phyloP scores from a whole-genome alignment of 35 echinoderm and acorn worm genomes.

The Ophioderma brevispina region DNA sequence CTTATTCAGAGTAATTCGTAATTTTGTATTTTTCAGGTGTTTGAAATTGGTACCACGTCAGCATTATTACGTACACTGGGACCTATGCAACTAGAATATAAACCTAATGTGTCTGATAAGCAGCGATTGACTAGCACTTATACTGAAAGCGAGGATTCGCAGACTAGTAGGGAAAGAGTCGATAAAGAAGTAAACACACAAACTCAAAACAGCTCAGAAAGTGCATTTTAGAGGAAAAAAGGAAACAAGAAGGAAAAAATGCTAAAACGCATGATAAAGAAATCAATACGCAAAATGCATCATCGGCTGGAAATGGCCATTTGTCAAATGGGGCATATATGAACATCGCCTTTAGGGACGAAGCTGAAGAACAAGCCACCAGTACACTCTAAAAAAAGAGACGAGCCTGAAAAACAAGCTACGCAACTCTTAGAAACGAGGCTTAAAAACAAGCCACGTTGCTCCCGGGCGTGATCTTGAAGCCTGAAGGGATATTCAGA shows the following conservation, averaged over 20 bases:
- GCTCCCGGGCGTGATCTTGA: no score
- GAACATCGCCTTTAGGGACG: background rate
- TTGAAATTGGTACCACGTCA: background rate
- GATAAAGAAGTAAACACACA: background rate
- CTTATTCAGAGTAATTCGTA: no score
- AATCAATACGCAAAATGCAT: background rate
- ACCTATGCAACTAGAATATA: background rate
- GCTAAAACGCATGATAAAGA: background rate
- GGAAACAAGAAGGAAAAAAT: background rate
- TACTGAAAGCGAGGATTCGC: background rate
- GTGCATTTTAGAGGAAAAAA: background rate
- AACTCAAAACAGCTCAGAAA: background rate
- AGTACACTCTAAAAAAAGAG: no score
- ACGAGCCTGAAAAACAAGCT: no score
- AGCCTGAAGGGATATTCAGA: no score
- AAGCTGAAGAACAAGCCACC: background rate
- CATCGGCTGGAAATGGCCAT: background rate
- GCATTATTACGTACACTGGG: background rate
- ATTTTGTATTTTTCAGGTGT: background rate
- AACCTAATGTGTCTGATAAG: background rate
- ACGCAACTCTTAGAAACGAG: no score
- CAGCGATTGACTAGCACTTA: background rate
- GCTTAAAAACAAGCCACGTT: no score
- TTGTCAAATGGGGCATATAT: background rate
- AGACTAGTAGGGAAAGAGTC: background rate